A percentile compares a stretch with the other conserved stretches of the same genome.
Conservation (phyloP, 2,797 vertebrate species). For the Monodelphis domestica region DNA sequence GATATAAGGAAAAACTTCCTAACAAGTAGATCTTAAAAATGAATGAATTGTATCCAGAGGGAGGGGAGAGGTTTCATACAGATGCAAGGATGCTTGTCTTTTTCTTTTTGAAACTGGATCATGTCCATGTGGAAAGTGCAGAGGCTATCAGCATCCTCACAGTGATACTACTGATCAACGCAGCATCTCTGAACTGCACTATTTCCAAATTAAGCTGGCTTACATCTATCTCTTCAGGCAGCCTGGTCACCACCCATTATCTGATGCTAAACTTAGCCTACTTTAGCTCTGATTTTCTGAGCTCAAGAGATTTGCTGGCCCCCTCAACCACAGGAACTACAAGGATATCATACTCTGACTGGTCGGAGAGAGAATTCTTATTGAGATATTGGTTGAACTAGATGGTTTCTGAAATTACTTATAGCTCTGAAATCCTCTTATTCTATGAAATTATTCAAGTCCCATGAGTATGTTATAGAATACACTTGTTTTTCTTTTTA, state of each 20-base stretch:
- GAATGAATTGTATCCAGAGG: not conserved
- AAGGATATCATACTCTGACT: not conserved
- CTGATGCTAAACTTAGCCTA: not conserved
- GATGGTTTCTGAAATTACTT: not conserved
- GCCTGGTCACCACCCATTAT: not conserved
- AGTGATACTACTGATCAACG: not conserved
- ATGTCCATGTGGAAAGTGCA: not conserved
- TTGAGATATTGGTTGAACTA: not conserved
- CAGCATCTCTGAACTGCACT: not conserved
- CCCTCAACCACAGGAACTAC: not conserved
- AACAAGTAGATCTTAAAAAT: not conserved
- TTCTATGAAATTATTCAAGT: slow-evolving; percentile 15
- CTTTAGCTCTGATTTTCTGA: not conserved
- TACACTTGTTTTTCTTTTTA: slow-evolving; percentile 70
- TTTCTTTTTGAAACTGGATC: not conserved
- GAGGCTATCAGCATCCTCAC: not conserved
- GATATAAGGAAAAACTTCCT: no score
- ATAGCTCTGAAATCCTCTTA: not conserved
- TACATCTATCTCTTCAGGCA: not conserved
- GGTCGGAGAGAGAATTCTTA: not conserved
- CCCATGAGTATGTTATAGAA: slow-evolving; percentile 31
- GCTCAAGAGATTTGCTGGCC: not conserved
- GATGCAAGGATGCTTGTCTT: no score
- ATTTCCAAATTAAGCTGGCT: not conserved
- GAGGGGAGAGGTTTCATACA: not conserved